Evolutionary conservation across 2,113 vertebrate species (phyloP).

Genomic region (Nothobranchius kuhntae): DNA sequence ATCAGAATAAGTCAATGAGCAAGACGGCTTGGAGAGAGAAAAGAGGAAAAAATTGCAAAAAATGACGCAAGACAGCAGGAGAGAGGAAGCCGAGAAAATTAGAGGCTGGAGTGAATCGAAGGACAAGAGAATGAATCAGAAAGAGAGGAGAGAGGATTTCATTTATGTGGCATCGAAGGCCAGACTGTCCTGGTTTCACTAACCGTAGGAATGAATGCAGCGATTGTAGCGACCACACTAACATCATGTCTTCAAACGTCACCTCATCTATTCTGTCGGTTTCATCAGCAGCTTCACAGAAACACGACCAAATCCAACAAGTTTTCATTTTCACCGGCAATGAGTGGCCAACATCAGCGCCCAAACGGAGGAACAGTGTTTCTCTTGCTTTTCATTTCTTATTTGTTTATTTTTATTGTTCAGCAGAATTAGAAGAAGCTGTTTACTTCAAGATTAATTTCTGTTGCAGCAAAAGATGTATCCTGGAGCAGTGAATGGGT

Average conservation of each 20-base stretch:
- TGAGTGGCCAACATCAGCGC: too few species aligned
- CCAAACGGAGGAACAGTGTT: too few species aligned
- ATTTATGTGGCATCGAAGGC: slow-evolving; percentile 54
- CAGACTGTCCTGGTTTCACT: slow-evolving; percentile 69
- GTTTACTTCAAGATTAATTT: too few species aligned
- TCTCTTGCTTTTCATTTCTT: too few species aligned
- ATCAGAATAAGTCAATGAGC: slow-evolving; percentile 51
- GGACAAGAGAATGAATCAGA: slow-evolving; percentile 2
- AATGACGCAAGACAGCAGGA: slow-evolving; percentile 45
- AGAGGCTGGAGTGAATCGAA: slow-evolving; percentile 29
- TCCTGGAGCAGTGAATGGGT: too few species aligned
- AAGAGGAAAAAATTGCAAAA: slow-evolving; percentile 22
- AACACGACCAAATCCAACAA: background rate
- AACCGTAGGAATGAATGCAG: slow-evolving; percentile 65
- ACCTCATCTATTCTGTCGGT: background rate
- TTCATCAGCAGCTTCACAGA: background rate
- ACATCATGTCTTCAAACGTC: slow-evolving; percentile 7
- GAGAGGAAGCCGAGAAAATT: slow-evolving; percentile 37
- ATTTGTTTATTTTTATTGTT: too few species aligned
- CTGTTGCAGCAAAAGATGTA: too few species aligned
- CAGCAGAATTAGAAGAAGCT: too few species aligned
- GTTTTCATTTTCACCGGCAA: too few species aligned
- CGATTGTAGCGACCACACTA: slow-evolving; percentile 19
- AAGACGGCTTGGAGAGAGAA: slow-evolving; percentile 38
- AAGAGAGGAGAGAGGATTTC: slow-evolving; percentile 29